A percentile compares a stretch with the other conserved stretches of the same genome.
Conservation (phyloP, 2,113 vertebrate species). For the Corythornis vintsioides region DNA sequence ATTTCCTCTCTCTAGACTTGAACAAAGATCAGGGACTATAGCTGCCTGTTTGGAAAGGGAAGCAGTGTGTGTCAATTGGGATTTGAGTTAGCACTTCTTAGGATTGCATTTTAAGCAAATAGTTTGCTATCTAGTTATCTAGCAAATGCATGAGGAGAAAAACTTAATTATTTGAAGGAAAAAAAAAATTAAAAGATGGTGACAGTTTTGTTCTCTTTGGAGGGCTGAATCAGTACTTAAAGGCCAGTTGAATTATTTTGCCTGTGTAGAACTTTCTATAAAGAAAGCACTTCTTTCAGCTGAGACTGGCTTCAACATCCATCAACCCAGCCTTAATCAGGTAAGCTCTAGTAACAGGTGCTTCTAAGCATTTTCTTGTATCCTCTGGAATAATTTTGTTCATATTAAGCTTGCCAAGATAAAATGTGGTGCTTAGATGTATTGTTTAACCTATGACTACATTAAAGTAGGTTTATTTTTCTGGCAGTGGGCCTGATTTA, state of each 20-base stretch:
- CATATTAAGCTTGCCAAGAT: slow-evolving; percentile 10
- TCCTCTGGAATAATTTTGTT: neutral
- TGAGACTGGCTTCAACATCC: neutral
- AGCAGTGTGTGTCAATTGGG: neutral
- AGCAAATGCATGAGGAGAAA: neutral
- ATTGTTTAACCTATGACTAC: slow-evolving; percentile 18
- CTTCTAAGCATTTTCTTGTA: neutral
- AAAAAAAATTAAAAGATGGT: neutral
- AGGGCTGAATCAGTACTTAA: neutral
- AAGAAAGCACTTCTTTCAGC: neutral
- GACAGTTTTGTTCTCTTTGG: neutral
- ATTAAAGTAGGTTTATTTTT: neutral
- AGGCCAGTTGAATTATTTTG: neutral
- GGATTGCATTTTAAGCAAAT: neutral
- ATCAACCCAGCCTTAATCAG: neutral
- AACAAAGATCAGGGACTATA: neutral
- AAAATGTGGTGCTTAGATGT: neutral
- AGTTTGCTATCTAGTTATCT: neutral
- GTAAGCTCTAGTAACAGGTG: neutral
- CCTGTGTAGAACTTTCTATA: neutral
- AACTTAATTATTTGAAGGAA: neutral
- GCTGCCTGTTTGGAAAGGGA: neutral
- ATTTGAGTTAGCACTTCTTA: neutral
- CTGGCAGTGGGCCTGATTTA: neutral
- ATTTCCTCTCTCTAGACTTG: neutral